Conservation (phyloP, 2,888 invertebrate genomes). For the Tenthredo distinguenda region DNA sequence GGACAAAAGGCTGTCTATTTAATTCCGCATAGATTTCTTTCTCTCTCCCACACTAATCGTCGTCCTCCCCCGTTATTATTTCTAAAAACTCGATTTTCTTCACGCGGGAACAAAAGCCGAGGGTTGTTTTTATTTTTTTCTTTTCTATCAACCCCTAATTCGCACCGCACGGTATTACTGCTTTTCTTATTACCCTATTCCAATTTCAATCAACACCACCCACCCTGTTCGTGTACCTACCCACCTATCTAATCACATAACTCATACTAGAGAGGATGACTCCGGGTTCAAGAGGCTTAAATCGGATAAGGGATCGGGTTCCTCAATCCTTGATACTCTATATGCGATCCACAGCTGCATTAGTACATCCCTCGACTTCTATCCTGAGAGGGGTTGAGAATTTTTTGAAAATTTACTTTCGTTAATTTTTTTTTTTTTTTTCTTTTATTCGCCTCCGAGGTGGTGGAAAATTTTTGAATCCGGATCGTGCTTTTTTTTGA, state of each 20-base stretch:
- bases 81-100: not conserved
- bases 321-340: conserved; percentile 24
- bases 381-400: conserved; percentile 37
- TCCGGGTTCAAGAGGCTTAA: conserved; percentile 1
- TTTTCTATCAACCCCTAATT: not conserved
- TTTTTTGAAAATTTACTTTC: conserved; percentile 49
- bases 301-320: conserved; percentile 31
- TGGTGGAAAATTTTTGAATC: too few relatives aligned
- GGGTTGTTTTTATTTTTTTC: not conserved
- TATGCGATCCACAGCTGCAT: not conserved
- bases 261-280: not conserved
- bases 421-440: conserved; percentile 15
- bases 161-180: not conserved
- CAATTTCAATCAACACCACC: conserved; percentile 33
- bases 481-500: too few relatives aligned
- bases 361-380: conserved; percentile 44
- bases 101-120: not conserved
- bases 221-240: not conserved
- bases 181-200: not conserved
- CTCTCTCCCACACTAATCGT: not conserved
- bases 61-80: not conserved
- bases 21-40: not conserved
- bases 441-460: too few relatives aligned
- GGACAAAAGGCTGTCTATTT: not conserved
- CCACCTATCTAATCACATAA: not conserved